Percentiles rank a stretch among this genome's conserved stretches.
These are phyloP conservation scores for Cavia porcellus DNA, from an alignment of 2,113 vertebrate species.

Conservation along the genomic window DNA sequence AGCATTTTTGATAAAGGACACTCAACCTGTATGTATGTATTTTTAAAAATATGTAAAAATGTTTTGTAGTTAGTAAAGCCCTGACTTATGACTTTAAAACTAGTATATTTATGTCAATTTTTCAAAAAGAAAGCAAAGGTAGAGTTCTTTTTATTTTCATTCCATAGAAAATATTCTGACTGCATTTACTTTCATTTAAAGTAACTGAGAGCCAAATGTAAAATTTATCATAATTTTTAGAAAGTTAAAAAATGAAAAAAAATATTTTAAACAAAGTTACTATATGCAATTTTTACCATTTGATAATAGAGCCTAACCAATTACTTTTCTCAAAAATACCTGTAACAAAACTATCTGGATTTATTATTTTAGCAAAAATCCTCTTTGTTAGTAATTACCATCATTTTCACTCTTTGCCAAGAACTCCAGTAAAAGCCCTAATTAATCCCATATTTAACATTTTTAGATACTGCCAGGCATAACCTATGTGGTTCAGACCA, in stretches of 20 bases:
- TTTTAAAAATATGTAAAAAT: slow-evolving; percentile 17
- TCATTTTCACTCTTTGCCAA: slow-evolving; percentile 38
- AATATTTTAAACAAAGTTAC: slow-evolving; percentile 16
- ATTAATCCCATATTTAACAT: not conserved
- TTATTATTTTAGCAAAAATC: slow-evolving; percentile 48
- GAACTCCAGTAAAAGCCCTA: not conserved
- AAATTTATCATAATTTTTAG: slow-evolving; percentile 41
- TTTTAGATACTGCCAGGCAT: not conserved
- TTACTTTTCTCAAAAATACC: slow-evolving; percentile 37
- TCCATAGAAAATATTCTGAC: not conserved
- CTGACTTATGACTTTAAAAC: slow-evolving; percentile 32
- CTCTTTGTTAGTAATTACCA: slow-evolving; percentile 33
- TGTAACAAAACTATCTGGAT: slow-evolving; percentile 19
- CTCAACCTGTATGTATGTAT: not conserved
- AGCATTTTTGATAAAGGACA: not conserved
- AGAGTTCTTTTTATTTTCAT: not conserved
- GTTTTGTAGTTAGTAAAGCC: not conserved
- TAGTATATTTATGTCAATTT: not conserved
- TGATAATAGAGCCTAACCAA: slow-evolving; percentile 21
- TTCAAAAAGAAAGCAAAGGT: slow-evolving; percentile 16
- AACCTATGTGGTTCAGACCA: not conserved
- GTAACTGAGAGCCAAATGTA: not conserved
- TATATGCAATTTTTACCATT: not conserved
- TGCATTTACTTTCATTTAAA: slow-evolving; percentile 49
- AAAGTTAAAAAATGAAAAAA: slow-evolving; percentile 12